Conservation (phyloP, 2,113 vertebrate species). For the cat (Felis catus) region F.catus_Fca126_mat1.0 CM031411.1:27756501-27757000, state of each 20-base stretch:
- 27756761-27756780: neutral
- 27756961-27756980: neutral
- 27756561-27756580: neutral
- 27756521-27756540: neutral
- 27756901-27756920: neutral
- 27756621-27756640: neutral
- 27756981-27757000: neutral
- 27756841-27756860: neutral
- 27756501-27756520: neutral
- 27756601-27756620: neutral
- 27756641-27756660: neutral
- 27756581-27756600: neutral
- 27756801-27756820: neutral
- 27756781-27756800: constrained; percentile 15
- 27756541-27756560: neutral
- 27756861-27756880: neutral
- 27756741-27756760: neutral
- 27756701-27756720: neutral
- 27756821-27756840: neutral
- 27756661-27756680: neutral
- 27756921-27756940: neutral
- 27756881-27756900: neutral
- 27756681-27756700: neutral
- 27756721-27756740: neutral
- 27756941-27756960: neutral